phyloP scores from a whole-genome alignment of 2,888 invertebrate genomes.

The Philereme vetulata region DNA sequence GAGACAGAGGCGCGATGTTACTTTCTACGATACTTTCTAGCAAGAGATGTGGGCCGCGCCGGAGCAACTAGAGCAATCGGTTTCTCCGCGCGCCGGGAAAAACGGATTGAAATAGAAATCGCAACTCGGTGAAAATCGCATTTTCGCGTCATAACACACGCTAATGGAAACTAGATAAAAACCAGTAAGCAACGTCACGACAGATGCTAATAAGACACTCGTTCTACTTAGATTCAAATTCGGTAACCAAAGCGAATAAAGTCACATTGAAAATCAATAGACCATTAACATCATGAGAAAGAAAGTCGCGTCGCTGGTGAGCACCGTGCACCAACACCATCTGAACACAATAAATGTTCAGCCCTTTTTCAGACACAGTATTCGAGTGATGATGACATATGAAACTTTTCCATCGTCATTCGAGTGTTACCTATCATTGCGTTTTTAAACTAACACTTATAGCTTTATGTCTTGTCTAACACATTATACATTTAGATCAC shows the following conservation, averaged over 20 bases:
- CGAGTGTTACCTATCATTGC: too few relatives aligned
- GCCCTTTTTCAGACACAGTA: too few relatives aligned
- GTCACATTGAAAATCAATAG: constrained; percentile 24
- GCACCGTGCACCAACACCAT: too few relatives aligned
- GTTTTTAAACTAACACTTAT: too few relatives aligned
- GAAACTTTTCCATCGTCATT: too few relatives aligned
- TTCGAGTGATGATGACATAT: too few relatives aligned
- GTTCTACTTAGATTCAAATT: background rate
- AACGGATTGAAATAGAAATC: constrained; percentile 84
- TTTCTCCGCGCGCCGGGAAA: constrained; percentile 81
- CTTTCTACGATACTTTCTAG: constrained; percentile 84
- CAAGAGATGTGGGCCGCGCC: constrained; percentile 80
- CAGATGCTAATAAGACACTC: constrained; percentile 5
- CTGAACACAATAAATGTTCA: too few relatives aligned
- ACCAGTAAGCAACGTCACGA: constrained; percentile 14
- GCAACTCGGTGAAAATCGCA: constrained; percentile 74
- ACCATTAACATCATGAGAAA: constrained; percentile 9
- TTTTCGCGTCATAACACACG: constrained; percentile 74
- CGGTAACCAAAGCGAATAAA: background rate
- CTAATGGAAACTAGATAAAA: constrained; percentile 59
- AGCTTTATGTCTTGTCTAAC: too few relatives aligned
- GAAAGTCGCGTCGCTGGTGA: too few relatives aligned
- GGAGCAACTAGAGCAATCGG: constrained; percentile 81
- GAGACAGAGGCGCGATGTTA: constrained; percentile 76
- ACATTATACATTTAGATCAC: too few relatives aligned